phyloP scores from a whole-genome alignment of 2,797 vertebrate genomes.

The Tadarida brasiliensis region DNA sequence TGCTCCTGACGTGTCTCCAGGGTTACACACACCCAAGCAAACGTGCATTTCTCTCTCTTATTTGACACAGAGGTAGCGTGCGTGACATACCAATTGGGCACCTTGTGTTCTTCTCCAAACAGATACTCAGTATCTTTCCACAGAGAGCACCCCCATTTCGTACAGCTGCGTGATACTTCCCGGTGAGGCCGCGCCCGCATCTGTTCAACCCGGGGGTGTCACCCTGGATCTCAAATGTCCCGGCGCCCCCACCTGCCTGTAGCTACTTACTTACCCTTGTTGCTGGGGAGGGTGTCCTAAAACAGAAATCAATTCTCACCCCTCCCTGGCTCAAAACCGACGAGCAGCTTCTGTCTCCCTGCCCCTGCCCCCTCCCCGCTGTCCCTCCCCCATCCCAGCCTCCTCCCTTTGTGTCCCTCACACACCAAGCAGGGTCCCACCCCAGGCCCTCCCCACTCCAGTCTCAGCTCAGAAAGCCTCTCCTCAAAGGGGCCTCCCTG shows the following conservation, averaged over 20 bases:
- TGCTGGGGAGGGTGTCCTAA: neutral
- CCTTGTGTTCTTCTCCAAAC: neutral
- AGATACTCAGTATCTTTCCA: neutral
- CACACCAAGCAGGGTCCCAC: neutral
- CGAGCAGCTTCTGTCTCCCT: neutral
- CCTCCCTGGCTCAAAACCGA: neutral
- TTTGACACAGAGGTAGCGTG: neutral
- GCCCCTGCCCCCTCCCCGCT: too few species aligned
- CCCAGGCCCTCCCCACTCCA: neutral
- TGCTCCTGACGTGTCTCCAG: neutral
- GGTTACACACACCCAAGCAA: too few species aligned
- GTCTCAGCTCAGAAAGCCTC: neutral
- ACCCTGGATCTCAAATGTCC: neutral
- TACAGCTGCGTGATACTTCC: neutral
- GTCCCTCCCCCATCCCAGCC: neutral
- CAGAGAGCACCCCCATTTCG: neutral
- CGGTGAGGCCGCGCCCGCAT: accelerated
- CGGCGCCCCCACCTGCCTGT: neutral
- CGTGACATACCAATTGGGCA: too few species aligned
- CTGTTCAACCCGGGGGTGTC: accelerated
- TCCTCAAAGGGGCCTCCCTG: neutral
- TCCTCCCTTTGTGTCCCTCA: neutral
- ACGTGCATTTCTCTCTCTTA: neutral
- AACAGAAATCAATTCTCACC: neutral
- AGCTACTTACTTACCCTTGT: neutral